These are phyloP conservation scores for Barnardius zonarius DNA, from an alignment of 2,113 vertebrate genomes.

Conservation along the genomic window DNA sequence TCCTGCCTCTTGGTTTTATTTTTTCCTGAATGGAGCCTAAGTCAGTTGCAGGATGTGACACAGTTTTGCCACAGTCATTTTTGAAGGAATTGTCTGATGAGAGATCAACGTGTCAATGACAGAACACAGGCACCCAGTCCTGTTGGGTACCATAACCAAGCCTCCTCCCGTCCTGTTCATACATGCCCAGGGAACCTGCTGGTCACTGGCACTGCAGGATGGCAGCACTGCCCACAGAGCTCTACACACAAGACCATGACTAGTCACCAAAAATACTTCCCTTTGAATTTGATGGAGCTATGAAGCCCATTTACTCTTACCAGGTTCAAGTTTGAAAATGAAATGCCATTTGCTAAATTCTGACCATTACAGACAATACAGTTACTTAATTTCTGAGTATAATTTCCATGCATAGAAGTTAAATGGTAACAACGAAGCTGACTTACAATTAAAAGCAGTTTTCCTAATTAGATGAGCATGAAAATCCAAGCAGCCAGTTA, in stretches of 20 bases:
- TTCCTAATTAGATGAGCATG: neutral
- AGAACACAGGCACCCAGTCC: fast-evolving
- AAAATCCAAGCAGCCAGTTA: neutral
- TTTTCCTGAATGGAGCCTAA: neutral
- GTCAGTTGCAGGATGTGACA: neutral
- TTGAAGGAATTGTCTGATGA: neutral
- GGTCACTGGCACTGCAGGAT: neutral
- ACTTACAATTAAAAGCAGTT: neutral
- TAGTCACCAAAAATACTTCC: neutral
- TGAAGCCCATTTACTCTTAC: neutral
- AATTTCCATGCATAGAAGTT: neutral
- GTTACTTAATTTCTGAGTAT: neutral
- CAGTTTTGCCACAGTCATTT: neutral
- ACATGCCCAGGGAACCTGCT: fast-evolving
- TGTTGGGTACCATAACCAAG: neutral
- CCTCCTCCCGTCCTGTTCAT: fast-evolving
- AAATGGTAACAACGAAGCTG: neutral
- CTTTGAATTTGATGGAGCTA: neutral
- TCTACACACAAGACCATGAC: neutral
- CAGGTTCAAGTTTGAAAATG: neutral
- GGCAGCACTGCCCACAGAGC: neutral
- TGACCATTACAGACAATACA: neutral
- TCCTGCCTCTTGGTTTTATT: too few species aligned
- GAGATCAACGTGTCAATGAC: neutral
- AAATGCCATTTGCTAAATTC: neutral